Conservation (phyloP, 2,797 vertebrate genomes). For the Epinephelus awoara region DNA sequence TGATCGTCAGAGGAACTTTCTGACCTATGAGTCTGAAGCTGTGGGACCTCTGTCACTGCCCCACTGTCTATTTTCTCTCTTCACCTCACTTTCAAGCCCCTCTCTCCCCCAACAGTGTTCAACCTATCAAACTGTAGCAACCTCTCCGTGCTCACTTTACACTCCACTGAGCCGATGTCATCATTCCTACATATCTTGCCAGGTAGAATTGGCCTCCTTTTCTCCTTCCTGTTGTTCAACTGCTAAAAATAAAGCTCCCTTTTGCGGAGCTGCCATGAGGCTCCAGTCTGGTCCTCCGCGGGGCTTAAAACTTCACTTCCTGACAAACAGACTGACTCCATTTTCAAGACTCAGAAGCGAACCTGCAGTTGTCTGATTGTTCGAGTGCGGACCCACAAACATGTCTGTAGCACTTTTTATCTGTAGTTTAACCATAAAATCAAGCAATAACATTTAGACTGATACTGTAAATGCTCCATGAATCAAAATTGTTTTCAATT, state of each 20-base stretch:
- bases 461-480: not conserved
- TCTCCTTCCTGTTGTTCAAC: constrained; percentile 86
- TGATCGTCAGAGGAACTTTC: constrained; percentile 48
- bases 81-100: constrained; percentile 28
- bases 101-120: constrained; percentile 51
- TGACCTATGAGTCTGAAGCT: constrained; percentile 22
- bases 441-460: not conserved
- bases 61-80: constrained; percentile 48
- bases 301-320: constrained; percentile 83
- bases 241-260: constrained; percentile 87
- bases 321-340: constrained; percentile 71
- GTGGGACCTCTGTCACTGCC: constrained; percentile 37
- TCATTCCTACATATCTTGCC: constrained; percentile 84
- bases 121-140: constrained; percentile 67
- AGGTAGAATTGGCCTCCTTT: constrained; percentile 89
- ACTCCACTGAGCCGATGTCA: constrained; percentile 82
- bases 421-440: not conserved
- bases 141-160: constrained; percentile 75
- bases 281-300: constrained; percentile 80
- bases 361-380: constrained; percentile 30
- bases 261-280: constrained; percentile 78
- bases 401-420: not conserved
- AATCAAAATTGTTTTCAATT: not conserved
- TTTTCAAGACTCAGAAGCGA: constrained; percentile 55
- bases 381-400: constrained; percentile 3